These are phyloP conservation scores for Pluvialis apricaria DNA, from an alignment of 2,113 vertebrate species.

Conservation along the genomic window DNA sequence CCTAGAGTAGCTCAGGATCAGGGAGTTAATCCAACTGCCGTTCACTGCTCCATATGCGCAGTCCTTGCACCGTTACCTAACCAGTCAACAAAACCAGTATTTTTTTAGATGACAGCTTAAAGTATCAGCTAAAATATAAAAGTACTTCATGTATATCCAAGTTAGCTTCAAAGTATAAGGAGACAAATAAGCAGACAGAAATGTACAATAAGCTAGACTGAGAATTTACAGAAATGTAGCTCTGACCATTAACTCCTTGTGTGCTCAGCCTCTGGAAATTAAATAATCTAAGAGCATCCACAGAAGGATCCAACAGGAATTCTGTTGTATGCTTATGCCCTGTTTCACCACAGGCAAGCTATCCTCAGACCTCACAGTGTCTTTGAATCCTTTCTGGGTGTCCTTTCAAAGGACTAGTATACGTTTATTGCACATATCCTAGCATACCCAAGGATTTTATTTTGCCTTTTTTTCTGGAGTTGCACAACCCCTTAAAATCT, in stretches of 20 bases:
- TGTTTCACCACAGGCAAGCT: not conserved
- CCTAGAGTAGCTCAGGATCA: not conserved
- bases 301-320: not conserved
- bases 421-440: not conserved
- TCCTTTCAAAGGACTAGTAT: not conserved
- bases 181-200: not conserved
- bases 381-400: not conserved
- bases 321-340: not conserved
- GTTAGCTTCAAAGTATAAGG: not conserved
- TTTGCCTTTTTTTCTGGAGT: not conserved
- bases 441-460: not conserved
- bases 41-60: fast-evolving
- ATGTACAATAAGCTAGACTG: not conserved
- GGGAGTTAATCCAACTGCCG: not conserved
- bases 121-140: not conserved
- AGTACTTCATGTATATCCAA: not conserved
- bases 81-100: not conserved
- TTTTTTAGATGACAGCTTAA: not conserved
- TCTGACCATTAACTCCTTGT: not conserved
- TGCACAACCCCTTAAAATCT: not conserved
- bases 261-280: not conserved
- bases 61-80: not conserved
- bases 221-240: not conserved
- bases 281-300: not conserved
- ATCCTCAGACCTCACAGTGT: not conserved